Base-by-base conservation (phyloP, 1,140 invertebrate genomes). In the Melipona quadrifasciata region DNA sequence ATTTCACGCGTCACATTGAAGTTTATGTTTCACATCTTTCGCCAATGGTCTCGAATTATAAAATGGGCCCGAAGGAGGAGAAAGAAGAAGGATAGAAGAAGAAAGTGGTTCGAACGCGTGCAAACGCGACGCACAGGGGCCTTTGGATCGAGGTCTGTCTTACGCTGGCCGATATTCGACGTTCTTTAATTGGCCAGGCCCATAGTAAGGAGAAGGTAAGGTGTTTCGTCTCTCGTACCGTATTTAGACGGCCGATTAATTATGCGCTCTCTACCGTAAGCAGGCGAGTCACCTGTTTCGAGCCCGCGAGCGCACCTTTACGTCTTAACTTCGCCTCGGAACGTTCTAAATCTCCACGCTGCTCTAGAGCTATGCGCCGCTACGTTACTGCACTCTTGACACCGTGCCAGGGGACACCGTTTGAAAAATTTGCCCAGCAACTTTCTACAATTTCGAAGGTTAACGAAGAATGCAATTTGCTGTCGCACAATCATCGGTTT, bases 231-330 rank as follows among this genome's bases (percentile, higher is more conserved):
- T 79, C 76, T 70, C 55, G 68, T 53, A 71, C 90, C 90, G 90
- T 91, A 91, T 91, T 91, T 91, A 90, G 90, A 87, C 80, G 82
- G 55, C 72, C 87, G 81, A 87, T 91, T 90, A 91, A 89, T 91
- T 91, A 90, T 87, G 85, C 90, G 83, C 85, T 84, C 75, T 81
- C 84, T 47, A 80, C 90, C 90, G 77, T 90, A 91, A 85, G 91
- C 89, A 86, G 90, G 39, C 39, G 27, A 31, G 85, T 86, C 90
- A 85, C 85, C 86, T 86, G 86, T 85, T 83, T 80, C 67, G 51
- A 86, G 53, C 61, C 21, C 21, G 31, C 27, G 51, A 65, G 24
- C 55, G 51, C 75, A 64, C 79, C 57, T 85, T 88, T 87, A 88
- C 64, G 84, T 89, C 88, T 89, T 61, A 47, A 88, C 87, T 88